A percentile compares a stretch with the other conserved stretches of the same genome.
phyloP scores from a whole-genome alignment of 2,113 vertebrate genomes.

The Xyrauchen texanus region DNA sequence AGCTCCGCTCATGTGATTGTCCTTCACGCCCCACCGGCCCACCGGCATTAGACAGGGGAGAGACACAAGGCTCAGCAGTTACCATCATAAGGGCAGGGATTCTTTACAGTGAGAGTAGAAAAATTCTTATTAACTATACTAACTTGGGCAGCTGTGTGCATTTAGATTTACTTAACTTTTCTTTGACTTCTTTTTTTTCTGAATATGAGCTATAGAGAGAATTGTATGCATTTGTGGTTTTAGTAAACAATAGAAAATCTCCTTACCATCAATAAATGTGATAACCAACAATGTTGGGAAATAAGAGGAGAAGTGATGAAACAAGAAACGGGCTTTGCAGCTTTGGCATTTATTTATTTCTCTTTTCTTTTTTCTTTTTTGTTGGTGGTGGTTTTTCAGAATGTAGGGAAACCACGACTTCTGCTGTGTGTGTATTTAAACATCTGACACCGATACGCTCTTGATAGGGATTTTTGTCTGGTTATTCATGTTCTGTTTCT shows the following conservation, averaged over 20 bases:
- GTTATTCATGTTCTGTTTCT: not conserved
- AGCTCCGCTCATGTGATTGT: constrained; percentile 26
- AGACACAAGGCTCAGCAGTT: not conserved
- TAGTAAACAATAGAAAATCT: too few species aligned
- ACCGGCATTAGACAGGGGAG: constrained; percentile 8
- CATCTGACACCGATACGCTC: not conserved
- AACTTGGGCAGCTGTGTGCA: too few species aligned
- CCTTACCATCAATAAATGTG: constrained; percentile 12
- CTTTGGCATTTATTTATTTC: not conserved
- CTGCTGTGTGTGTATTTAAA: not conserved
- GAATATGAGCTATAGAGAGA: too few species aligned
- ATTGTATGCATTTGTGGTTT: too few species aligned
- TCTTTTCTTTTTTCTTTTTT: constrained; percentile 5
- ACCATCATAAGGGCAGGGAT: not conserved
- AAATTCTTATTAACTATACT: too few species aligned
- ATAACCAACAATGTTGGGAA: constrained; percentile 1
- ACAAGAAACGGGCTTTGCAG: constrained; percentile 5
- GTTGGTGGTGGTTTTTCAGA: constrained; percentile 1
- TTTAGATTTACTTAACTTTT: too few species aligned
- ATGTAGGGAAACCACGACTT: constrained; percentile 32
- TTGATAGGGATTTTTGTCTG: constrained; percentile 11
- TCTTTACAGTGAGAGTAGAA: too few species aligned
- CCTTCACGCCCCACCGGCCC: not conserved
- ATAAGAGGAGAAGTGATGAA: constrained; percentile 2
- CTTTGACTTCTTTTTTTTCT: too few species aligned